These are phyloP conservation scores for Brotula barbata DNA, from an alignment of 2,797 vertebrate species.

Conservation along the genomic window DNA sequence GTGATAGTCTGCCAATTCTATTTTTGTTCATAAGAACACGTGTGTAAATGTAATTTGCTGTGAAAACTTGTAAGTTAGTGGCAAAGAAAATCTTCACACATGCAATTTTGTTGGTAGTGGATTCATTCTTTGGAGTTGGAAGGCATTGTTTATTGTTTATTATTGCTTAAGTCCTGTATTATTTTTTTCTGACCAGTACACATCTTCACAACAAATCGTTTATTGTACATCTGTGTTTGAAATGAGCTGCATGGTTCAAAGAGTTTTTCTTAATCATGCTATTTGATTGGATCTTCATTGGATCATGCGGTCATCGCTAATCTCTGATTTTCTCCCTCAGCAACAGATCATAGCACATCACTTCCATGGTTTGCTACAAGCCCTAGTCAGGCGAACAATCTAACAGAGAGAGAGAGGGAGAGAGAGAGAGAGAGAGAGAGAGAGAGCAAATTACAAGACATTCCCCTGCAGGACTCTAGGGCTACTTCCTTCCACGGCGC, in stretches of 20 bases:
- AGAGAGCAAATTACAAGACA: conserved; percentile 9
- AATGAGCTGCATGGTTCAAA: conserved; percentile 29
- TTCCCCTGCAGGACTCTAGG: conserved; percentile 12
- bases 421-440: no score
- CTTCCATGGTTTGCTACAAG: conserved; percentile 12
- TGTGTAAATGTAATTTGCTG: background rate
- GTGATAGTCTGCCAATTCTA: background rate
- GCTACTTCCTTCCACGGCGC: conserved; percentile 11
- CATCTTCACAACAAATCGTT: no score
- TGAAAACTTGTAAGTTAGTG: background rate
- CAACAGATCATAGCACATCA: conserved; percentile 17
- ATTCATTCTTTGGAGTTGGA: background rate
- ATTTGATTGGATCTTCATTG: conserved; percentile 41
- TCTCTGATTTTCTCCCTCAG: conserved; percentile 10
- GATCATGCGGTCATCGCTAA: conserved; percentile 24
- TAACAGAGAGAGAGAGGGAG: no score
- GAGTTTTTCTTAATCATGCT: conserved; percentile 27
- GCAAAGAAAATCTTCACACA: no score
- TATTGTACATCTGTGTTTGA: no score
- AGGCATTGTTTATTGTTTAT: no score
- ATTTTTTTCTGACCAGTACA: no score
- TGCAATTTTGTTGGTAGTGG: background rate
- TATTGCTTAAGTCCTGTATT: no score
- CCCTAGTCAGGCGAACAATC: background rate
- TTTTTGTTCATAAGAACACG: background rate